phyloP scores from a whole-genome alignment of 2,888 invertebrate genomes.

The Dryococelus australis region DNA sequence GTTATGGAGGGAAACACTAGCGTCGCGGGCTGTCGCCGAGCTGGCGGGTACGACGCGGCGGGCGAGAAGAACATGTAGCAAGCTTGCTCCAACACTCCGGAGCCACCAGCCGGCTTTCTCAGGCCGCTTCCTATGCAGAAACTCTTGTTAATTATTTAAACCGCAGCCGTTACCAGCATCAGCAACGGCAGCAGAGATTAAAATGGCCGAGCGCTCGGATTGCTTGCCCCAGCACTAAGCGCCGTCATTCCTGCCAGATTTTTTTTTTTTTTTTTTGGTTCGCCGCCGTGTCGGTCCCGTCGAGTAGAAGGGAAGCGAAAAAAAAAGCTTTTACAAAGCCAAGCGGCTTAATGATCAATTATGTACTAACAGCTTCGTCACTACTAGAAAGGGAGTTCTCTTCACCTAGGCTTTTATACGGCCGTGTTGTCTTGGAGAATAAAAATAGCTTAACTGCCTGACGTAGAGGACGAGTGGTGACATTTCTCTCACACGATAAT shows the following conservation, averaged over 20 bases:
- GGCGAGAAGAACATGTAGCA: not conserved
- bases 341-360: slow-evolving; percentile 2
- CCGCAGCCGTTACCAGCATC: not conserved
- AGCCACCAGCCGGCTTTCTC: not conserved
- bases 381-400: not conserved
- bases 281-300: not conserved
- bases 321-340: not conserved
- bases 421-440: not conserved
- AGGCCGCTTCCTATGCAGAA: not conserved
- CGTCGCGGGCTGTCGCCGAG: too few species aligned
- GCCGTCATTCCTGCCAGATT: not conserved
- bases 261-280: not conserved
- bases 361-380: not conserved
- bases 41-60: too few species aligned
- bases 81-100: not conserved
- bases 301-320: not conserved
- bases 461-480: too few species aligned
- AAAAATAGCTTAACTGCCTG: not conserved
- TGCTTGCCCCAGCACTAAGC: slow-evolving; percentile 16
- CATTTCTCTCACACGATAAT: too few species aligned
- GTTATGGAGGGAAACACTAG: too few species aligned
- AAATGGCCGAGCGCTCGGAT: slow-evolving; percentile 8
- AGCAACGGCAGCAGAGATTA: not conserved
- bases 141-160: slow-evolving; percentile 9
- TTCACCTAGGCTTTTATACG: not conserved